phyloP scores from a whole-genome alignment of 2,113 vertebrate genomes.

The Poeciliopsis occidentalis region DNA sequence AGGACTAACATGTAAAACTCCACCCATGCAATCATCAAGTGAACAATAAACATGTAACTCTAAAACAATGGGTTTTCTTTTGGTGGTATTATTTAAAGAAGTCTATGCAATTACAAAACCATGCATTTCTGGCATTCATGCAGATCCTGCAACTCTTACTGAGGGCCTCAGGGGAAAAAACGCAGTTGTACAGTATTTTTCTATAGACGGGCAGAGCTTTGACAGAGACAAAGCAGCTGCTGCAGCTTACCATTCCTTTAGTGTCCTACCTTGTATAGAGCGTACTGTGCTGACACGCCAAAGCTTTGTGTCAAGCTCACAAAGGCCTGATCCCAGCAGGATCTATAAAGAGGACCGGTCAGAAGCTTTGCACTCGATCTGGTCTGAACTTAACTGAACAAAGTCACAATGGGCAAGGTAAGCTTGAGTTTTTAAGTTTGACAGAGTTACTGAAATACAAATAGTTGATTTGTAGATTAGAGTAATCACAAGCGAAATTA shows the following conservation, averaged over 20 bases:
- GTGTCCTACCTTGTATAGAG: conserved; percentile 58
- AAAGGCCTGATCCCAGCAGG: conserved; percentile 70
- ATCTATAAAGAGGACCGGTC: conserved; percentile 76
- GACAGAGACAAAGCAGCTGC: conserved; percentile 67
- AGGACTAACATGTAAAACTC: conserved; percentile 68
- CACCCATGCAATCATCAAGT: conserved; percentile 15
- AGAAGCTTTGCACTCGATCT: conserved; percentile 44
- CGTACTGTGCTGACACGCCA: conserved; percentile 73
- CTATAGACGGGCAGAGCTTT: conserved; percentile 63
- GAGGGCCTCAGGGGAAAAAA: conserved; percentile 58
- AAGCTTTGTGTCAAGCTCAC: conserved; percentile 67
- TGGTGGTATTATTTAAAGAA: conserved; percentile 30
- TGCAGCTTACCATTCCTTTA: conserved; percentile 56
- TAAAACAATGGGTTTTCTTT: conserved; percentile 10
- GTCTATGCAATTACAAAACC: neutral
- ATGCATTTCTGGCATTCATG: conserved; percentile 34
- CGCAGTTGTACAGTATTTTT: conserved; percentile 73
- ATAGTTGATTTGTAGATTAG: neutral
- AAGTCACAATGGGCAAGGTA: conserved; percentile 80
- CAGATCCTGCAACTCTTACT: conserved; percentile 73
- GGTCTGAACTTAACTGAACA: conserved; percentile 54
- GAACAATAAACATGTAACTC: conserved; percentile 62
- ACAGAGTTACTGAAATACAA: neutral
- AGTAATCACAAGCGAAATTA: too few relatives aligned
- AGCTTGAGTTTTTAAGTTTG: conserved; percentile 45